Evolutionary conservation across 2,797 vertebrate genomes (phyloP).

Genomic region (Ctenopoma kingsleyae): DNA sequence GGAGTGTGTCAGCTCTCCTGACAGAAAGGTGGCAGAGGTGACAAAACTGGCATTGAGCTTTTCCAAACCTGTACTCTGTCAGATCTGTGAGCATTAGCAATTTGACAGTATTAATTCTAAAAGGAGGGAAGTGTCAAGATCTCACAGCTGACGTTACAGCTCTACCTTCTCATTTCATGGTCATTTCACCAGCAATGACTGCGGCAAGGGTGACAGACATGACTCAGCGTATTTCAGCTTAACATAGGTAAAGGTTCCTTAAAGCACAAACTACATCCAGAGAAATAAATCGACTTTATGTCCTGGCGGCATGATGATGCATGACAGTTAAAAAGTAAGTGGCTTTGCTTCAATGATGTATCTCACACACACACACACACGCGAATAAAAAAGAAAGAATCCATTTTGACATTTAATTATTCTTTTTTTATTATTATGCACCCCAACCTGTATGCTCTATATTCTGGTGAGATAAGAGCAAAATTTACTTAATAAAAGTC

Average conservation of each 20-base stretch:
- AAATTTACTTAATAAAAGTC: too few species aligned
- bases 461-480: background rate
- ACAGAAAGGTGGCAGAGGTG: slow-evolving; percentile 1
- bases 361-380: background rate
- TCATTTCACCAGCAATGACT: slow-evolving; percentile 14
- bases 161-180: slow-evolving; percentile 37
- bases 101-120: slow-evolving; percentile 26
- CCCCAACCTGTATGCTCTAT: background rate
- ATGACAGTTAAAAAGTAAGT: slow-evolving; percentile 4
- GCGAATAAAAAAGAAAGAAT: background rate
- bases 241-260: background rate
- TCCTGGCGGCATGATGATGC: slow-evolving; percentile 11
- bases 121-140: slow-evolving; percentile 41
- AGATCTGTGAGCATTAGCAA: slow-evolving; percentile 19
- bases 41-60: slow-evolving; percentile 5
- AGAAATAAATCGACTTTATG: slow-evolving; percentile 8
- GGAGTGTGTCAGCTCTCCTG: slow-evolving; percentile 5
- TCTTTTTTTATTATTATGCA: background rate
- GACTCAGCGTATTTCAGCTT: slow-evolving; percentile 25
- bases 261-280: slow-evolving; percentile 10
- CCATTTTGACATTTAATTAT: background rate
- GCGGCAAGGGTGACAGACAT: slow-evolving; percentile 18
- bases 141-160: slow-evolving; percentile 24
- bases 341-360: background rate
- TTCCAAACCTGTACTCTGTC: slow-evolving; percentile 14